Conservation (phyloP, 2,113 vertebrate genomes). For the Phrynocephalus versicolor region DNA sequence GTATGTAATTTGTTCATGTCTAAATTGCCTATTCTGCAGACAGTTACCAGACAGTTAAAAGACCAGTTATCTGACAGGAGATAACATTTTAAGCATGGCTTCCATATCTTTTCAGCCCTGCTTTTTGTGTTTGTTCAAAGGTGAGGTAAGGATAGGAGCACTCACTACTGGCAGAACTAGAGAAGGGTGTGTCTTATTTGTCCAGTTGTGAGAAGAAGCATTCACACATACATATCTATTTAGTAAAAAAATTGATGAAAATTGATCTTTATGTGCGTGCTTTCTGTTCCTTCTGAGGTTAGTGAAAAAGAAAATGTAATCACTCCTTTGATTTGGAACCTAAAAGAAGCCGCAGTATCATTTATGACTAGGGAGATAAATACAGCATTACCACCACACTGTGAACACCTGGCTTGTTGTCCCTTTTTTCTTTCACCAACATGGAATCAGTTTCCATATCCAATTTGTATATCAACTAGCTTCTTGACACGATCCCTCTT, state of each 20-base stretch:
- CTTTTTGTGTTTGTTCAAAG: neutral
- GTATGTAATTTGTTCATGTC: neutral
- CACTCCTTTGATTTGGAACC: neutral
- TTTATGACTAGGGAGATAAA: neutral
- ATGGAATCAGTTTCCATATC: neutral
- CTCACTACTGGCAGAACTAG: neutral
- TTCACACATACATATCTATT: neutral
- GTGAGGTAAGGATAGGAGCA: neutral
- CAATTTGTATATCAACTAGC: neutral
- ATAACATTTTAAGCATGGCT: neutral
- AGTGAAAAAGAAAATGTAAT: neutral
- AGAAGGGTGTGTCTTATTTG: neutral
- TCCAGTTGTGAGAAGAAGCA: neutral
- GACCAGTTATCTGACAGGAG: neutral
- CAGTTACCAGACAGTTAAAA: too few relatives aligned
- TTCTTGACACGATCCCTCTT: slow-evolving; percentile 16
- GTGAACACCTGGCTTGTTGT: slow-evolving; percentile 13
- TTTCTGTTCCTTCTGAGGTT: neutral
- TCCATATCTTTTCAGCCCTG: neutral
- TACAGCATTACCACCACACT: slow-evolving; percentile 2
- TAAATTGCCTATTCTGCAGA: neutral
- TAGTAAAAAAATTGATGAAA: neutral
- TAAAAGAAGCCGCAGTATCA: neutral
- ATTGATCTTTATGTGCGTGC: neutral
- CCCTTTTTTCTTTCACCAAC: too few relatives aligned